These are phyloP conservation scores for Aromia moschata DNA, from an alignment of 2,888 invertebrate genomes.

Conservation along the genomic window DNA sequence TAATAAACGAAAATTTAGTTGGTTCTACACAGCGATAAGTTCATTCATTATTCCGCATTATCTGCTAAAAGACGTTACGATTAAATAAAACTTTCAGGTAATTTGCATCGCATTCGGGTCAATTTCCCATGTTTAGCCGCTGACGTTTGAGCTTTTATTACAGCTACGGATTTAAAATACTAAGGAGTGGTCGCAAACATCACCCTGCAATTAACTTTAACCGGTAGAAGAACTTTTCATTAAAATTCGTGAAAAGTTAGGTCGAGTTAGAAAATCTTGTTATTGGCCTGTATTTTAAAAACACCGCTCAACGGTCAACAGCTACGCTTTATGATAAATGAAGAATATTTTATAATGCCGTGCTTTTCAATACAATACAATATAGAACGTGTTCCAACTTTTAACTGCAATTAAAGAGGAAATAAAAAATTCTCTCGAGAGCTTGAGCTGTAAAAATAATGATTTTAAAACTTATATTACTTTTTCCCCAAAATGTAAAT, in stretches of 20 bases:
- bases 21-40: too few species aligned
- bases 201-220: slow-evolving; percentile 55
- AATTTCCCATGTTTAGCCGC: background rate
- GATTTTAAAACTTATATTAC: slow-evolving; percentile 39
- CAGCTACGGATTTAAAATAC: background rate
- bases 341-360: slow-evolving; percentile 47
- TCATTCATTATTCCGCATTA: too few species aligned
- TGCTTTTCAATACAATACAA: slow-evolving; percentile 47
- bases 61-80: too few species aligned
- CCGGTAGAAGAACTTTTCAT: slow-evolving; percentile 55
- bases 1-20: too few species aligned
- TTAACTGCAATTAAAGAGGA: slow-evolving; percentile 49
- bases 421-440: slow-evolving; percentile 48
- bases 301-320: slow-evolving; percentile 49
- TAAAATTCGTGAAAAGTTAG: slow-evolving; percentile 52
- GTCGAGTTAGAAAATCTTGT: slow-evolving; percentile 49
- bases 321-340: slow-evolving; percentile 45
- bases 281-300: slow-evolving; percentile 50
- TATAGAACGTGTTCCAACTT: slow-evolving; percentile 49
- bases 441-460: slow-evolving; percentile 39
- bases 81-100: too few species aligned
- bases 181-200: slow-evolving; percentile 38
- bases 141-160: background rate
- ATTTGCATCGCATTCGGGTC: background rate
- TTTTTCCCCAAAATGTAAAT: slow-evolving; percentile 19